These are phyloP conservation scores for Escarpia spicata DNA, from an alignment of 2,888 invertebrate species.

Conservation along the genomic window DNA sequence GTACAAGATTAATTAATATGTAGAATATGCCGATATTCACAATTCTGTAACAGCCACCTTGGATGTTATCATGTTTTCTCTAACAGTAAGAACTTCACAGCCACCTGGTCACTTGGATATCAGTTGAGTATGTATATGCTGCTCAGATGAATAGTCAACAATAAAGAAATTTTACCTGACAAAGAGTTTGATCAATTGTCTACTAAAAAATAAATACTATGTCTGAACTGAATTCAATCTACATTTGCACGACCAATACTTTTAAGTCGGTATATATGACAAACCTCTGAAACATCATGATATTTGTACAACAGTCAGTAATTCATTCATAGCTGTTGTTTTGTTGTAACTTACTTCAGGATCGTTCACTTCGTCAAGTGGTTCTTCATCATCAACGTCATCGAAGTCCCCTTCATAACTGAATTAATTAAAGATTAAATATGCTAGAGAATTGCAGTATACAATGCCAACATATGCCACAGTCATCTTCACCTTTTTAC, in stretches of 20 bases:
- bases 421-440: slow-evolving; percentile 34
- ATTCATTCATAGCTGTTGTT: background rate
- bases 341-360: slow-evolving; percentile 41
- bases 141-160: background rate
- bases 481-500: background rate
- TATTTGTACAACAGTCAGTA: background rate
- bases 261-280: background rate
- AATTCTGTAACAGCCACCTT: background rate
- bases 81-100: no score
- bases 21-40: background rate
- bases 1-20: background rate
- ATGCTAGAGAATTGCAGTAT: background rate
- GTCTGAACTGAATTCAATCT: background rate
- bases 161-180: background rate
- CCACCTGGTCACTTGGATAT: background rate
- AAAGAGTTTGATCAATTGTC: background rate
- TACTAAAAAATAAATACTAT: background rate
- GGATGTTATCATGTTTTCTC: background rate
- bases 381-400: slow-evolving; percentile 59
- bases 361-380: slow-evolving; percentile 58
- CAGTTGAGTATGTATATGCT: background rate
- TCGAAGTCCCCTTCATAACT: slow-evolving; percentile 59
- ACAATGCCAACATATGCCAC: background rate
- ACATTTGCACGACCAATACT: background rate
- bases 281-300: background rate